Evolutionary conservation across 2,113 vertebrate genomes (phyloP), one percentile per base, ranked within the genome.

Genomic region (Chunga burmeisteri): DNA sequence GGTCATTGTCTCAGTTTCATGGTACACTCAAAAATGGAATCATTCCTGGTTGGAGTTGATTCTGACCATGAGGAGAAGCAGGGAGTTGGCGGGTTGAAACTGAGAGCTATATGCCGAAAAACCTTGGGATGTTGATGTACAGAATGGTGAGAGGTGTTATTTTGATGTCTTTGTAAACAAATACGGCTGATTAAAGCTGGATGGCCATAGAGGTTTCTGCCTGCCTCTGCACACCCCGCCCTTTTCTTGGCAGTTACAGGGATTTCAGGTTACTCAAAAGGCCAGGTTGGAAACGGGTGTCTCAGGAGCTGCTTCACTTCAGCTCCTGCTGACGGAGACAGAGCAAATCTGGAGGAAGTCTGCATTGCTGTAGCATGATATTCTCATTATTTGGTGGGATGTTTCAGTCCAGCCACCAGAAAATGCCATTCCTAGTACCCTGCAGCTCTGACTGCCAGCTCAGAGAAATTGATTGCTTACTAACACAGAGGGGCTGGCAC

Each of bases 11-110:
- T 94, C 81, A 84, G 77, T 91, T 73, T 94, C 81, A 84, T 47
- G 56, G 87, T 86, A 87, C 73, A 81, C 47, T 95, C 80, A 93
- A 93, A 94, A 96, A 87, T 91, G n/a, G 89, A 63, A 75, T 89
- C 9, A 49, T 75, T 89, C 49, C 53, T 87, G 77, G 47, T 65
- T 66, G 47, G 80, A 91, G 44, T 4, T 93, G 56, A 47, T 52
- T 90, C 49, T 86, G 92, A 65, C 81, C 19, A 4, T 25, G 63
- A 55, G 65, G 55, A 84, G 55, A 66, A 91, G 80, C 42, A 63
- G 61, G n/a, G 55, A 77, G 25, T 10, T 86, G 86, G 38, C 56
- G 21, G 52, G 61, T 73, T 81, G 46, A 63, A 86, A 44, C 56
- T 56, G 80, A 50, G 50, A 86, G 52, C 42, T 59, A 25, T 36